phyloP scores from a whole-genome alignment of 2,113 vertebrate species.

The Nothoprocta perdicaria region DNA sequence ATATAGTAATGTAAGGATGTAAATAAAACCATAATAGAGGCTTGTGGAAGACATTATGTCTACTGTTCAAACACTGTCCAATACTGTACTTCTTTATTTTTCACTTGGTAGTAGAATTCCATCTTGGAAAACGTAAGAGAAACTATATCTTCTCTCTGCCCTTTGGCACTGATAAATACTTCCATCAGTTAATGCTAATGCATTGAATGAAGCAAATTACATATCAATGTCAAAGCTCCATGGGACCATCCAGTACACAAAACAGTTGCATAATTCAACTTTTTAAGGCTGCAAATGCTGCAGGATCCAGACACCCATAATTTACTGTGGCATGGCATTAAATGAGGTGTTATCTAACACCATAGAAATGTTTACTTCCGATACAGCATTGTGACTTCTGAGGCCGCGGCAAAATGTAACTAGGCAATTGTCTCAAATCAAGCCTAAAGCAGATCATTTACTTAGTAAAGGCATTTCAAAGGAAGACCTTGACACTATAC shows the following conservation, averaged over 20 bases:
- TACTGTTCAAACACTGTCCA: neutral
- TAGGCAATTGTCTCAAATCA: neutral
- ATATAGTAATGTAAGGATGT: neutral
- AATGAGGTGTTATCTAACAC: neutral
- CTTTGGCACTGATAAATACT: neutral
- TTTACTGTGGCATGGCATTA: constrained; percentile 30
- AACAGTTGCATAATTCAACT: accelerated
- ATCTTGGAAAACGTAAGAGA: neutral
- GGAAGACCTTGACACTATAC: neutral
- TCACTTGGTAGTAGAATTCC: neutral
- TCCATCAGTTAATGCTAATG: neutral
- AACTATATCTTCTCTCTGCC: neutral
- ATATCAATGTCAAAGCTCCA: neutral
- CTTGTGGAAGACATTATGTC: neutral
- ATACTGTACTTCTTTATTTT: neutral
- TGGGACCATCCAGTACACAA: neutral
- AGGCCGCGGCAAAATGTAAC: neutral
- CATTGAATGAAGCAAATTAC: constrained; percentile 10
- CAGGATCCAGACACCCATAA: neutral
- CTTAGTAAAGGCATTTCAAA: constrained; percentile 19
- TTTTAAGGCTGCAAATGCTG: constrained; percentile 1
- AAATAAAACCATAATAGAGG: neutral
- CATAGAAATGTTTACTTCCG: constrained; percentile 9
- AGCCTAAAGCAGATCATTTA: constrained; percentile 25
- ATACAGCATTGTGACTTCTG: neutral